Conservation (phyloP, 2,797 vertebrate genomes). For the Pipistrellus pipistrellus region DNA sequence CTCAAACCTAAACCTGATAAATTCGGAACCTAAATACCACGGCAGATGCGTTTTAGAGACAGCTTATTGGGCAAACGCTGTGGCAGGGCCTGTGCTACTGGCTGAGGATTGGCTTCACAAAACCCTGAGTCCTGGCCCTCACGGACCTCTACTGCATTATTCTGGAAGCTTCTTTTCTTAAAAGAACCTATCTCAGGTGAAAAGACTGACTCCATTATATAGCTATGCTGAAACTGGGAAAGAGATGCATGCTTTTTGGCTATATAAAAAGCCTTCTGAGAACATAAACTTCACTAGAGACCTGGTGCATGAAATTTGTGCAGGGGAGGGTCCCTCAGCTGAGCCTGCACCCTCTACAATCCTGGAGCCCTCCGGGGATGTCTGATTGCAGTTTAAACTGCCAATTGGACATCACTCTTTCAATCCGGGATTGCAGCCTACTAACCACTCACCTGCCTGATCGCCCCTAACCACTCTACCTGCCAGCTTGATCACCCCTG, state of each 20-base stretch:
- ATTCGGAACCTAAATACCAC: constrained; percentile 1
- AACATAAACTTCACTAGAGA: background rate
- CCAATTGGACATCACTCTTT: too few species aligned
- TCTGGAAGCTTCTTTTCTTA: constrained; percentile 40
- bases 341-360: too few species aligned
- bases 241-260: background rate
- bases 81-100: background rate
- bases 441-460: too few species aligned
- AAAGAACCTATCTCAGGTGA: constrained; percentile 11
- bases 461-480: too few species aligned
- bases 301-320: too few species aligned
- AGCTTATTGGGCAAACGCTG: background rate
- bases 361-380: too few species aligned
- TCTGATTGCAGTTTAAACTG: too few species aligned
- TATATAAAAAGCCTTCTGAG: background rate
- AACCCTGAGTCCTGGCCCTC: background rate
- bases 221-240: background rate
- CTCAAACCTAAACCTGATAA: constrained; percentile 28
- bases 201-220: background rate
- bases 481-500: too few species aligned
- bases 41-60: background rate
- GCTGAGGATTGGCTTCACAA: background rate
- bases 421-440: too few species aligned
- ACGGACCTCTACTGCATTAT: background rate
- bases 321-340: too few species aligned